Evolutionary conservation across 53 echinoderm and acorn worm genomes (phyloP), one percentile per base, ranked within the genome.

Genomic region (Zoroaster sp.): DNA sequence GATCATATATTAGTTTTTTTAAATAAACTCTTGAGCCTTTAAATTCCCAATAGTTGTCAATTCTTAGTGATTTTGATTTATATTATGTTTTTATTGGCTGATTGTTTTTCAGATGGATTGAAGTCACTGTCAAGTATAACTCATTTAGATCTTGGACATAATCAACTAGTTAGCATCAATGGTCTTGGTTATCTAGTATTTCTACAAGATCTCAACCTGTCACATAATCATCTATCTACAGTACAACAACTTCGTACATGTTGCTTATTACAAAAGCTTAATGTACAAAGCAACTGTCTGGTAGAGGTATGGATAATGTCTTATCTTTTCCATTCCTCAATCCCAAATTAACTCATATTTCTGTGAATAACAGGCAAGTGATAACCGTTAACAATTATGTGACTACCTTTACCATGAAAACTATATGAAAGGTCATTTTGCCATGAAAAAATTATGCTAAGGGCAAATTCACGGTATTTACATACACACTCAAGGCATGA

Each of bases 181-280:
- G 95, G 97, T n/a, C 78, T 97, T 55, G 66, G 91, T 11, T 71
- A 87, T 1, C 63, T 94, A 35, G 92, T 92, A 38, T 83, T 89
- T 40, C 86, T 97, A 20, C 92, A 89, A 66, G 89, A 92, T 39
- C 89, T 97, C 66, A 83, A 92, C 87, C 66, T 94, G 13, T 89
- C 95, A 36, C 72, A 86, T 25, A 97, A 97, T 66, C 97, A 97
- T 59, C 95, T 97, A 43, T 92, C 93, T 40, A 80, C 36, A 25
- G 87, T 94, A 17, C 87, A 91, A 34, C 92, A 88, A 35, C 79
- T 97, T 31, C 78, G 89, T 5, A 90, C 91, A 5, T 97, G 97
- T 52, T 90, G 94, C 35, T 91, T 97, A 44, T 77, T 97, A 14
- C 83, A 89, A 74, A 88, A 71, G 17, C 75, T 97, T 49, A 89